Evolutionary conservation across 2,113 vertebrate genomes (phyloP).

Genomic region (Hipposideros armiger): DNA sequence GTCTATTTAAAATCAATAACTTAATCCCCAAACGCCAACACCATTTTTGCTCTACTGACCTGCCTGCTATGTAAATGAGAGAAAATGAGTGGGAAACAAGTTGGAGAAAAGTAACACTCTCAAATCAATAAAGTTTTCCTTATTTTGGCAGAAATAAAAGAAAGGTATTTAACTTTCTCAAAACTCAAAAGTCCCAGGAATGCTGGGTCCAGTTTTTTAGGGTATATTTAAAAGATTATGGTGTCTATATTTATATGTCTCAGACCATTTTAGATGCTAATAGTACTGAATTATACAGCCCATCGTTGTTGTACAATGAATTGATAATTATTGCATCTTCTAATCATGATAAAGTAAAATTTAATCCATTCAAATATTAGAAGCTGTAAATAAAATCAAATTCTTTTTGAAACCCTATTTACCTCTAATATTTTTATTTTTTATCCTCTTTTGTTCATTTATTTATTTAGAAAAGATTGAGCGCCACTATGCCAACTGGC

Average conservation of each 20-base stretch:
- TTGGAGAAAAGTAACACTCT: not conserved
- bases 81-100: not conserved
- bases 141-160: not conserved
- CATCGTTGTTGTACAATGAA: not conserved
- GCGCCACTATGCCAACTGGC: not conserved
- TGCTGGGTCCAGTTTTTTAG: not conserved
- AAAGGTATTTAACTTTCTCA: not conserved
- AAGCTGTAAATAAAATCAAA: slow-evolving; percentile 54
- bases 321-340: not conserved
- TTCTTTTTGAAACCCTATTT: not conserved
- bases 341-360: not conserved
- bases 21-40: not conserved
- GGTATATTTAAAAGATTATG: not conserved
- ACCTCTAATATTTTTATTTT: slow-evolving; percentile 47
- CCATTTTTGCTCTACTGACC: not conserved
- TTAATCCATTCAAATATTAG: slow-evolving; percentile 46
- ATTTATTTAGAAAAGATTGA: slow-evolving; percentile 67
- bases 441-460: slow-evolving; percentile 28
- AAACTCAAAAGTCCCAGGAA: not conserved
- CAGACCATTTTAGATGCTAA: slow-evolving; percentile 32
- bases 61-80: not conserved
- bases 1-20: not conserved
- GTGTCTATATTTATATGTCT: not conserved
- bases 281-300: not conserved
- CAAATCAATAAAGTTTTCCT: not conserved